Evolutionary conservation across 2,888 invertebrate genomes (phyloP), one percentile per base, ranked within the genome.

Genomic region (Leuctra nigra): DNA sequence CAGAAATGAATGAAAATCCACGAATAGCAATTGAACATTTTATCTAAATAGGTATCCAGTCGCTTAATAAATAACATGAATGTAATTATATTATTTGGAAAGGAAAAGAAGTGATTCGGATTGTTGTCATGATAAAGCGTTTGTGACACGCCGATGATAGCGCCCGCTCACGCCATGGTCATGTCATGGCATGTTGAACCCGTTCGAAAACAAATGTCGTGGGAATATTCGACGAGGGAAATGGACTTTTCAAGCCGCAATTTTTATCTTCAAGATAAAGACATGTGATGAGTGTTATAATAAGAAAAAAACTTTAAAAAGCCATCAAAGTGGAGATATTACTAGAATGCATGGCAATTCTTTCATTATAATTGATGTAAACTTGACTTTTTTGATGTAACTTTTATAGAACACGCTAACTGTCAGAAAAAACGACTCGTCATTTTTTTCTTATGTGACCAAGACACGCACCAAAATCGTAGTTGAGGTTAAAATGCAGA

Each of bases 361-460:
- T 58, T 55, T 55, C 20, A 47, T 41, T 50, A 55, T 58, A 58
- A 58, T 58, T 58, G 55, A 35, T 22, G 41, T 24, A 53, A 33
- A 54, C 53, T 48, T 53, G 39, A 54, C 54, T 54, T 47, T 54
- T 57, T 52, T 57, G 14, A 48, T 57, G 33, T 53, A 53, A 57
- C 53, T 23, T 35, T 44, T 53, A 33, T 53, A 23, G 25, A 20
- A 24, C 57, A 47, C 53, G 57, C 47, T 57, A 35, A 20, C 38
- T 33, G 4, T 22, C 39, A 39, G 23, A 39, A 24, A 55, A 48
- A 41, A 50, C 29, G 20, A 7, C 23, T 39, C 22, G 14, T 23
- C 39, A 22, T 53, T 29, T 29, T 29, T 6, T 29, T n/a, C 11
- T 29, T 6, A 29, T 29, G 29, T 7, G 6, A 29, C 7, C 11